Base-by-base conservation (phyloP, 2,888 invertebrate genomes). In the Ectropis crepuscularia region DNA sequence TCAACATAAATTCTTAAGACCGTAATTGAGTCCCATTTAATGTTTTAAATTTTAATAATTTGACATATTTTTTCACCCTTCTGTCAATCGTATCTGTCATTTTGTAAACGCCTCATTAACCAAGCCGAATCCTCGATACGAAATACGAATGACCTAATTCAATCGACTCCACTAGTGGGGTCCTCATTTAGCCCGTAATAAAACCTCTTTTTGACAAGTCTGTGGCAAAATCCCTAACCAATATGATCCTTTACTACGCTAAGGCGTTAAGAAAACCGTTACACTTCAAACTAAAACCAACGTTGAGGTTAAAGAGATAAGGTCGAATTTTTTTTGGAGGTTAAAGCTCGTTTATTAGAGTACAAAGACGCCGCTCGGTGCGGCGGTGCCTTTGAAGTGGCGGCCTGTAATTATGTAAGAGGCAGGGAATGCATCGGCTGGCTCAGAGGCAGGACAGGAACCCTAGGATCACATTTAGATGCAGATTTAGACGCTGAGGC, bases 131-230 rank as follows among this genome's bases (percentile, higher is more conserved):
- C 42, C 72, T 61, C 64, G 58, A 65, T 55, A 74, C 61, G 12
- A 43, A 43, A 57, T 59, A 45, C 60, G 60, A 64, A 57, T 65
- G 58, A 73, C 73, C 75, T 67, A 73, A 77, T 80, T 65, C 67
- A 68, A 65, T 61, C 57, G 74, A 79, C 81, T 81, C 81, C 75
- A 83, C 79, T 79, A 71, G 77, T 88, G 90, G 80, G 90, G 89
- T 90, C 89, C 60, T 85, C 90, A 89, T 92, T 92, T 92, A 90
- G 87, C 80, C 77, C 78, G 86, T 86, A 87, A 92, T 93, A 92
- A 93, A 91, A 90, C 86, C 89, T 86, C 89, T 91, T 93, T 90
- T 93, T 93, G 93, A 93, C 93, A 90, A 88, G 90, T 90, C 92
- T 92, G 88, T 92, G 93, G 92, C 93, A 93, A 92, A 92, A 93